Evolutionary conservation across 2,797 vertebrate species (phyloP), one percentile per base, ranked within the genome.

Genomic region (Liparis tanakae): DNA sequence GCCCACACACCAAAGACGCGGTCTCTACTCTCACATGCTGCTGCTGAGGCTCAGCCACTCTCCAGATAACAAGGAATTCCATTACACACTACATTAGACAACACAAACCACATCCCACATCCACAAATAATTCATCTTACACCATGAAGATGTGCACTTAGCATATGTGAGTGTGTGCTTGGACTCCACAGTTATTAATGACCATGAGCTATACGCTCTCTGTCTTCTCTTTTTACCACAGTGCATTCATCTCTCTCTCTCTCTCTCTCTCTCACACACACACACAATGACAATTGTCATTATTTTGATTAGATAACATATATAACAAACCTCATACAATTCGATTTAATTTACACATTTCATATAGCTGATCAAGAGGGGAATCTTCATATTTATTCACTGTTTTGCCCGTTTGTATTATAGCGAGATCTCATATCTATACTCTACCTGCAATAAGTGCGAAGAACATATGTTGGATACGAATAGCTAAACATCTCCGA

Each of bases 31-130:
- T 64, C 67, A 65, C 67, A 80, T 59, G 63, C 70, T 48, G 74
- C 75, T 70, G 74, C 75, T 70, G 61, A 87, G 83, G 68, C 76
- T 64, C 67, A 85, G 87, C 72, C 64, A 41, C 78, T 88, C 76
- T 78, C 67, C 64, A 76, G 83, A 88, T 83, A 84, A 86, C 79
- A 85, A 75, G 64, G 79, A 81, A 89, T 90, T 89, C 87, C 84
- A 91, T 89, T 90, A 90, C 87, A 90, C 87, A 92, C 72, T 71
- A 87, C 87, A 92, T 89, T 91, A 90, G 75, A 89, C 84, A 86
- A 91, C 83, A 85, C 82, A 88, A 89, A 79, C 57, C 53, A 54
- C 22, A 14, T 54, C 51, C 51, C 77, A 83, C 78, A 73, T 44
- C 69, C 86, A 86, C 76, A 75, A 91, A 90, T 89, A 88, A 91